A percentile compares a stretch with the other conserved stretches of the same genome.
phyloP scores from a whole-genome alignment of 2,113 vertebrate genomes.

The Zosterops hypoxanthus region DNA sequence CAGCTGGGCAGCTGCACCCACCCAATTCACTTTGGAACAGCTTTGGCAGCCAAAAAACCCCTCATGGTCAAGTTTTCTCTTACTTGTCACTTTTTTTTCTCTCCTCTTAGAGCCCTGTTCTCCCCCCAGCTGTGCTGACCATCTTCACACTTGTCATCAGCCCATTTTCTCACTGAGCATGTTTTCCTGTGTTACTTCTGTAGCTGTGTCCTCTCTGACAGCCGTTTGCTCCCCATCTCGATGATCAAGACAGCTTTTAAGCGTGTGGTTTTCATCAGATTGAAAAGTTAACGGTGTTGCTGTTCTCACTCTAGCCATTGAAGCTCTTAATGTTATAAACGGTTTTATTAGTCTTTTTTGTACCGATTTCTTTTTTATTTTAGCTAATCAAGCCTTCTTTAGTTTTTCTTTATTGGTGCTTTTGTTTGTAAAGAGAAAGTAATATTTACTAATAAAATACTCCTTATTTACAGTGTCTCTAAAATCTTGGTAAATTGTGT shows the following conservation, averaged over 20 bases:
- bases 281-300: accelerated
- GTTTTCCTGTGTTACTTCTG: background rate
- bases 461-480: background rate
- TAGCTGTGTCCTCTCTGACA: background rate
- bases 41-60: background rate
- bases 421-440: background rate
- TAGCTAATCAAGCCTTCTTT: background rate
- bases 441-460: background rate
- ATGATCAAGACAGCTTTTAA: background rate
- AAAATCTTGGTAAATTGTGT: background rate
- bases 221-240: background rate
- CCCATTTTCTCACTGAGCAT: background rate
- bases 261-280: accelerated
- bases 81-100: background rate
- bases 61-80: background rate
- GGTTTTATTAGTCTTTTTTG: background rate
- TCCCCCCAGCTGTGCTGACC: background rate
- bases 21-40: background rate
- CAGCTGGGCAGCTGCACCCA: background rate
- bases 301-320: background rate
- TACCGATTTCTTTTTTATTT: background rate
- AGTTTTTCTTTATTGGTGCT: background rate
- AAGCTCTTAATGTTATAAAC: background rate
- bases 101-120: background rate
- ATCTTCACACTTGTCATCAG: background rate